Evolutionary conservation across 2,888 invertebrate species (phyloP).

Genomic region (Pammene aurita): DNA sequence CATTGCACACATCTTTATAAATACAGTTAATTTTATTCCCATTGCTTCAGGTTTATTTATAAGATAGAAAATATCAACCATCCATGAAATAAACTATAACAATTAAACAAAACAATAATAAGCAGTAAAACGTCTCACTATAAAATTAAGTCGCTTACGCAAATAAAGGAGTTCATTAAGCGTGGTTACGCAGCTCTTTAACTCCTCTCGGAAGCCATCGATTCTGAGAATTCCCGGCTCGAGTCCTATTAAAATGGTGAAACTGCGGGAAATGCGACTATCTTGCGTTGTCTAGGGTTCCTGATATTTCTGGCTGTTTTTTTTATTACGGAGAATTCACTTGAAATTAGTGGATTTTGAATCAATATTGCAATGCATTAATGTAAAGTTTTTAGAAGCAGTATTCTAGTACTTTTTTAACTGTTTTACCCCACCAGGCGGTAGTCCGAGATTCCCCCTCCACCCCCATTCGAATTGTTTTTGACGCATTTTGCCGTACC

Average conservation of each 20-base stretch:
- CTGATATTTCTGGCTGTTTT: background rate
- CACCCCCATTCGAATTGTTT: no score
- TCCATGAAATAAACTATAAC: background rate
- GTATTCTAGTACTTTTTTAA: no score
- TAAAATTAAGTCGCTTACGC: constrained; percentile 27
- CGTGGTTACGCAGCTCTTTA: constrained; percentile 45
- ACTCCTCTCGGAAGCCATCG: constrained; percentile 62
- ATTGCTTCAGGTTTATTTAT: no score
- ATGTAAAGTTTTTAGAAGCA: no score
- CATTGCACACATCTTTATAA: no score
- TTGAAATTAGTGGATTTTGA: background rate
- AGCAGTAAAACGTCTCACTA: constrained; percentile 11
- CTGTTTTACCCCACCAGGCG: no score
- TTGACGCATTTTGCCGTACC: no score
- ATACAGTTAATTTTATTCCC: no score
- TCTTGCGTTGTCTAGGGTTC: constrained; percentile 22
- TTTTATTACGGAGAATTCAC: background rate
- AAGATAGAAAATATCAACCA: background rate
- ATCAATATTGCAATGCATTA: background rate
- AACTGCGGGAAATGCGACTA: constrained; percentile 39
- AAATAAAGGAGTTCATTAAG: constrained; percentile 37
- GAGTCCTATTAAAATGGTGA: constrained; percentile 71
- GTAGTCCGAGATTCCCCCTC: no score
- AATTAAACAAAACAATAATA: constrained; percentile 3
- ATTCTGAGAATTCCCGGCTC: constrained; percentile 63